Evolutionary conservation across 2,113 vertebrate genomes (phyloP), one percentile per base, ranked within the genome.

Genomic region (Alethe diademata): DNA sequence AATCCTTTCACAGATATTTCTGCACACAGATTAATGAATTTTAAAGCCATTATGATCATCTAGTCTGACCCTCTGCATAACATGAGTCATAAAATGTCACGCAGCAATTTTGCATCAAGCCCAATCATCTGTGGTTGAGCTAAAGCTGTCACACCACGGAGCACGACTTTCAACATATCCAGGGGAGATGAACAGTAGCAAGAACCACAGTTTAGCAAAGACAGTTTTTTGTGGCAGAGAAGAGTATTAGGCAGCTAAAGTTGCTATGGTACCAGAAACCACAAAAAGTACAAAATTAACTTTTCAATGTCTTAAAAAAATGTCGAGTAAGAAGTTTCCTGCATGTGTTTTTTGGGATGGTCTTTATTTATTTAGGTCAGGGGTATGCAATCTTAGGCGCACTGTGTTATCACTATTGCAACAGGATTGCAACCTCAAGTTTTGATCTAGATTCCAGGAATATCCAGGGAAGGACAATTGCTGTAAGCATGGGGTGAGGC

Each of bases 1-100:
- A 96, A 95, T 93, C 85, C 75, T 70, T 96, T 93, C 85, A 58
- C 60, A 86, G 90, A 96, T 92, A 96, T 93, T 96, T 94, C 85
- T 66, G 54, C 78, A 83, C 85, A 71, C 54, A 91, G 67, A 95
- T 95, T 95, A 96, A 90, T 94, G 78, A 96, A 76, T 95, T 97
- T 92, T 86, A 94, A 90, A 93, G 71, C 78, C 82, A 78, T 96
- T 92, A 94, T 71, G 78, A 86, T 90, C 81, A 88, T 92, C 78
- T 80, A 76, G 56, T 58, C 71, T 96, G 95, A 93, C 90, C 85
- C 93, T 66, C 92, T 67, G 74, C 60, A 80, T 78, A 93, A 73
- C 90, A 79, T 0, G 4, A 94, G 54, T 65, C 81, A 94, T 92
- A 91, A 91, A 92, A 88, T 88, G 69, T 90, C 88, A 96, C 72